Evolutionary conservation across 2,797 vertebrate species (phyloP).

Genomic region (Propithecus deckenii): DNA sequence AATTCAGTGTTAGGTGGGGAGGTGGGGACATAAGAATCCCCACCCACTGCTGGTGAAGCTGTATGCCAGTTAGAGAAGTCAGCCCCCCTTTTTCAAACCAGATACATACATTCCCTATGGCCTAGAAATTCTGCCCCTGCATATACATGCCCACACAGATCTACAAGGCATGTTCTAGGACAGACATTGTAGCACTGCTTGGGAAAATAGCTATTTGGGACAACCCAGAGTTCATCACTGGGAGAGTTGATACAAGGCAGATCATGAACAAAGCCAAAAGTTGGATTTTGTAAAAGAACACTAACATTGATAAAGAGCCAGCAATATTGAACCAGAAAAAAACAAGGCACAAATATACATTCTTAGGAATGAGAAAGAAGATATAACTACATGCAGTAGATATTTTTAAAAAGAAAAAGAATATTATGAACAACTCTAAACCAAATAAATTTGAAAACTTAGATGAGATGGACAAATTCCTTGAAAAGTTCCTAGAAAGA

Average conservation of each 20-base stretch:
- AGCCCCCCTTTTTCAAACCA: neutral
- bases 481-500: neutral
- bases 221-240: neutral
- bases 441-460: slow-evolving; percentile 7
- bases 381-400: neutral
- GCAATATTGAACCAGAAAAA: neutral
- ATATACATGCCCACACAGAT: neutral
- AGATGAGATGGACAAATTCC: neutral
- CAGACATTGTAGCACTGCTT: neutral
- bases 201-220: neutral
- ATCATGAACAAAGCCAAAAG: neutral
- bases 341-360: neutral
- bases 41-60: neutral
- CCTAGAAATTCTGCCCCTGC: neutral
- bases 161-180: neutral
- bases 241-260: neutral
- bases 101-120: neutral
- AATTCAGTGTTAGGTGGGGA: neutral
- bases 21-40: neutral
- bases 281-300: neutral
- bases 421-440: neutral
- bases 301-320: neutral
- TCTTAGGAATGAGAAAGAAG: neutral
- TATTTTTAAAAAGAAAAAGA: neutral
- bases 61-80: neutral